A percentile compares a stretch with the other conserved stretches of the same genome.
Evolutionary conservation across 2,888 invertebrate species (phyloP).

Genomic region (Plagiodera versicolora): DNA sequence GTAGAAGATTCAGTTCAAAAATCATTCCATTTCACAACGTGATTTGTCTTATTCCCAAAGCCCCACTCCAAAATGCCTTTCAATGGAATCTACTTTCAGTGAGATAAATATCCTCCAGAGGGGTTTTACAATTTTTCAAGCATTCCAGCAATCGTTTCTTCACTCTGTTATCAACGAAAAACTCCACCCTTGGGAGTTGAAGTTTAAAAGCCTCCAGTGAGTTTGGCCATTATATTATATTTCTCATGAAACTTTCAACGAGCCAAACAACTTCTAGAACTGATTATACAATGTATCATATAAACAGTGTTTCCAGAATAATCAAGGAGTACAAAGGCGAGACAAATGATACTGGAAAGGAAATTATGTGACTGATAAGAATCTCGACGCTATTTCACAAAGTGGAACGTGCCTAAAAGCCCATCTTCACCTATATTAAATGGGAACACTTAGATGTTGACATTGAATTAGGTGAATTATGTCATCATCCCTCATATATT

Average conservation of each 20-base stretch:
- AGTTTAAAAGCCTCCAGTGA: slow-evolving; percentile 9
- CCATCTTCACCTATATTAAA: too few species aligned
- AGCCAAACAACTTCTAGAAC: slow-evolving; percentile 1
- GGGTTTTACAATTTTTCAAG: slow-evolving; percentile 3
- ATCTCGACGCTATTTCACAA: not conserved
- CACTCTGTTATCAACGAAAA: slow-evolving; percentile 10
- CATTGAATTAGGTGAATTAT: too few species aligned
- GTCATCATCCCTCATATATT: too few species aligned
- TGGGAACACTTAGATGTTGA: too few species aligned
- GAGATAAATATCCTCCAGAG: too few species aligned
- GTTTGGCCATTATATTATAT: slow-evolving; percentile 3
- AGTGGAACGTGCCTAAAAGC: too few species aligned
- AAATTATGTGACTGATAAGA: not conserved
- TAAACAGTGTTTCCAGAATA: not conserved
- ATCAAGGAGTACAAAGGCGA: not conserved
- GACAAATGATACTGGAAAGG: not conserved
- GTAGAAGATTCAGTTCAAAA: too few species aligned
- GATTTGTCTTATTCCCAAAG: too few species aligned
- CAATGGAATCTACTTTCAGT: too few species aligned
- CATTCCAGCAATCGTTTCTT: not conserved
- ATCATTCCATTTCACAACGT: too few species aligned
- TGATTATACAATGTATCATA: not conserved
- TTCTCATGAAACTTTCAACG: slow-evolving; percentile 6
- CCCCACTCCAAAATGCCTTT: too few species aligned
- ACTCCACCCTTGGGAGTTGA: not conserved